Base-by-base conservation (phyloP, 1,140 invertebrate genomes). In the Phymorhynchus buccinoides region DNA sequence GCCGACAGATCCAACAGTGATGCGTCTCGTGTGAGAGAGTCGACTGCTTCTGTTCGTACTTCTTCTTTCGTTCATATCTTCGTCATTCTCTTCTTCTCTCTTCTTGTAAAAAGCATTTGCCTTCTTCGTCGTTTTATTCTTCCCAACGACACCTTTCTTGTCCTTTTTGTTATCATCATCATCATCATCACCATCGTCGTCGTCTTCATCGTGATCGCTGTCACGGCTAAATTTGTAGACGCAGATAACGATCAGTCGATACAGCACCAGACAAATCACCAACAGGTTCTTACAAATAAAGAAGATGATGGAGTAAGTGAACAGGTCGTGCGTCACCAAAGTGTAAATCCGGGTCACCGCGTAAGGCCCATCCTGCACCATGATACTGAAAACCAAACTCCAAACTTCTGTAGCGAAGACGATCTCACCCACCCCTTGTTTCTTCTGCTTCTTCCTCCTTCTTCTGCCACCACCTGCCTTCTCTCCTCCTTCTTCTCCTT, bases 261-360 rank as follows among this genome's bases (percentile, higher is more conserved):
- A 90, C 16, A 87, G 68, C 62, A 87, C 71, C 3, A 98, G 93
- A 2, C 96, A 91, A 85, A 98, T 96, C 18, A 97, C 96, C 89
- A 97, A 93, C 1, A 96, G 96, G 88, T 97, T 97, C 91, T 97
- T 96, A 92, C 96, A 96, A 87, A 97, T 97, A 92, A 97, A 97
- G 92, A 98, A 98, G 37, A 97, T 90, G 88, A 97, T 97, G 96
- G 97, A 97, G 90, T 97, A 97, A 86, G 96, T 97, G 79, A 97
- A 96, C n/a, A 97, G 97, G 83, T 95, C 95, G 0, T 81, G 75
- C 68, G 32, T 48, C 39, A 85, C 30, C 62, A 85, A 12, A 9
- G 79, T 75, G 71, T 71, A 85, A 3, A 85, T 66, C 1, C 84
- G 56, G 44, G 68, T 66, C 12, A 22, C 78, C 9, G 79, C 56